These are phyloP conservation scores for Chrysina gloriosa DNA, from an alignment of 2,888 invertebrate species.

Conservation along the genomic window DNA sequence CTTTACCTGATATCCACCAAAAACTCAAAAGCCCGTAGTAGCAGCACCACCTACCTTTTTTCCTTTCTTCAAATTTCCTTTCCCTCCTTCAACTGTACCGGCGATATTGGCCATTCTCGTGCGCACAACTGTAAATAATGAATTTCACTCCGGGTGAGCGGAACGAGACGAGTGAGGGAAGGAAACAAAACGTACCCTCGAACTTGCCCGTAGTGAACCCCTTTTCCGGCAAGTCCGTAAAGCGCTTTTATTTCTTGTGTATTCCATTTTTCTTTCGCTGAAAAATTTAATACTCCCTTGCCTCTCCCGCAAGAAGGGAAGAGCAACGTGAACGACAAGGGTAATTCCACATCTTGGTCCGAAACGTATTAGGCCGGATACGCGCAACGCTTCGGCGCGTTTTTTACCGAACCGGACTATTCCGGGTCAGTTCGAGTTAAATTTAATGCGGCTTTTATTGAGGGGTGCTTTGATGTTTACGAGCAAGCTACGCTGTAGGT, in stretches of 20 bases:
- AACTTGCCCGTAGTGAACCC: background rate
- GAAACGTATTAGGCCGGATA: background rate
- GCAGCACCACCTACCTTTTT: too few relatives aligned
- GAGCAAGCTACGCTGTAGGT: background rate
- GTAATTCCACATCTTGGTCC: background rate
- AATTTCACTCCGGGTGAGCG: background rate
- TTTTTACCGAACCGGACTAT: background rate
- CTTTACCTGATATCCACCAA: too few relatives aligned
- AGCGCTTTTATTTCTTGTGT: conserved; percentile 1
- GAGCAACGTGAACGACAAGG: background rate
- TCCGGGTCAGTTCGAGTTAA: background rate
- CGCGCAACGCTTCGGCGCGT: background rate
- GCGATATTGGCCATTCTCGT: conserved; percentile 13
- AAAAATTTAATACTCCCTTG: background rate
- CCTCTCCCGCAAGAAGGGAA: background rate
- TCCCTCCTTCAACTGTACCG: background rate
- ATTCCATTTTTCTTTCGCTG: background rate
- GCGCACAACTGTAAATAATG: conserved; percentile 25
- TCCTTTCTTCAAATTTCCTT: background rate
- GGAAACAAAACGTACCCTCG: conserved; percentile 1
- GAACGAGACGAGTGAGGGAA: background rate
- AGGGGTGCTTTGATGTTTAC: background rate
- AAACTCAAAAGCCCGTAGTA: too few relatives aligned
- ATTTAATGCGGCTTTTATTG: conserved; percentile 2
- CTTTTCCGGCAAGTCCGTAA: conserved; percentile 1